A percentile compares a stretch with the other conserved stretches of the same genome.
Conservation (phyloP, 2,797 vertebrate genomes). For the Gymnothorax javanicus region DNA sequence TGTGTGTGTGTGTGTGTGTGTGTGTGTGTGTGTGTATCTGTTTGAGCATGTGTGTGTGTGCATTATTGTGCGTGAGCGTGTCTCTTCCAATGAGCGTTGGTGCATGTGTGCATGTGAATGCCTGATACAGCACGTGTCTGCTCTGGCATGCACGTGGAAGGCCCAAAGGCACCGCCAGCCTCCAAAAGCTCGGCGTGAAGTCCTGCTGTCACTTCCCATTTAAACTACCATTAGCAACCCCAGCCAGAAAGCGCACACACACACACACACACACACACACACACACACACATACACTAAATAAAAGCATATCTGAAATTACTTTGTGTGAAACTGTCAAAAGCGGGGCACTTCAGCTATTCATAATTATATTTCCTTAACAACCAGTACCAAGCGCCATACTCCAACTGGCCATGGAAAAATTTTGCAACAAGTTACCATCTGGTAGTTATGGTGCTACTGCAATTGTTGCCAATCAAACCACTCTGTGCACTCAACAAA, state of each 20-base stretch:
- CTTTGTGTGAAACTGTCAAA: too few species aligned
- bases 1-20: neutral
- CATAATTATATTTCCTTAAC: too few species aligned
- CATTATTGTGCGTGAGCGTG: neutral
- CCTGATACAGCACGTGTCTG: neutral
- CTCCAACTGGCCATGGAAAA: too few species aligned
- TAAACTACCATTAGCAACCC: constrained; percentile 12
- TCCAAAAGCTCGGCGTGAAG: neutral
- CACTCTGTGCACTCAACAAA: too few species aligned
- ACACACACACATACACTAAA: constrained; percentile 20
- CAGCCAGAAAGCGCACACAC: constrained; percentile 38
- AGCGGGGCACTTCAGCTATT: too few species aligned
- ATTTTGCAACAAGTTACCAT: too few species aligned
- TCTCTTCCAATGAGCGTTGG: neutral
- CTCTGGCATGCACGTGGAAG: neutral
- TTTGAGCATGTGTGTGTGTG: neutral
- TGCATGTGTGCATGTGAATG: neutral
- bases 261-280: constrained; percentile 25
- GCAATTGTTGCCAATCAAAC: too few species aligned
- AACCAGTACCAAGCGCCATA: too few species aligned
- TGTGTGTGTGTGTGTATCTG: neutral
- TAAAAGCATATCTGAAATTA: too few species aligned
- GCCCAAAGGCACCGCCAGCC: neutral
- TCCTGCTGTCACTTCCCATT: constrained; percentile 13
- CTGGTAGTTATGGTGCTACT: too few species aligned